Conservation (phyloP, 2,113 vertebrate genomes). For the Dipodomys merriami region DNA sequence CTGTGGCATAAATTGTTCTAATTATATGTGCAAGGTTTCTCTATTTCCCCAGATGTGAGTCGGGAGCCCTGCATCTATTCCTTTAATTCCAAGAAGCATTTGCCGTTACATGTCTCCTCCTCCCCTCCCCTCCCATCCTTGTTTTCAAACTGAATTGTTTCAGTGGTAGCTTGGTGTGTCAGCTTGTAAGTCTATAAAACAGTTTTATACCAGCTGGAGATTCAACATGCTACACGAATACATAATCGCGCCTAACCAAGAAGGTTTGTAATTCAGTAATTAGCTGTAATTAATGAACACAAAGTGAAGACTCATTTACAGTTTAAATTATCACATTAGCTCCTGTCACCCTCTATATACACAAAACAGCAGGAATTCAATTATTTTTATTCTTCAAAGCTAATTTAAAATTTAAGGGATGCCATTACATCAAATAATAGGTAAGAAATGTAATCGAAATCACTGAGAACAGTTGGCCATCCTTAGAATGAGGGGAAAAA, state of each 20-base stretch:
- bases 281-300: slow-evolving; percentile 99
- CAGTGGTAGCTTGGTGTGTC: slow-evolving; percentile 86
- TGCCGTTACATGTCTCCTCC: slow-evolving; percentile 40
- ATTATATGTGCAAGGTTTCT: slow-evolving; percentile 56
- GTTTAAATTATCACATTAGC: slow-evolving; percentile 99
- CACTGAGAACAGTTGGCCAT: slow-evolving; percentile 89
- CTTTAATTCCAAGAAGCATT: slow-evolving; percentile 72
- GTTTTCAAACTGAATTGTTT: slow-evolving; percentile 87
- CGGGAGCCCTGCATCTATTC: slow-evolving; percentile 74
- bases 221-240: slow-evolving; percentile 93
- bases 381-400: slow-evolving; percentile 97
- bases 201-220: slow-evolving; percentile 92
- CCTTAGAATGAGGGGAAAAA: slow-evolving; percentile 85
- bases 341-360: slow-evolving; percentile 98
- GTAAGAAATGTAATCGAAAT: slow-evolving; percentile 92
- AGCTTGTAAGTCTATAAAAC: slow-evolving; percentile 91
- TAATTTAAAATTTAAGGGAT: slow-evolving; percentile 96
- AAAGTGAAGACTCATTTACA: slow-evolving; percentile 99
- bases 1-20: slow-evolving; percentile 76
- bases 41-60: slow-evolving; percentile 75
- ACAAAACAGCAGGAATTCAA: slow-evolving; percentile 99
- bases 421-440: slow-evolving; percentile 94
- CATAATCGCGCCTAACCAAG: slow-evolving; percentile 93
- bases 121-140: slow-evolving; percentile 69
- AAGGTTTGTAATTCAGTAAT: slow-evolving; percentile 97